Evolutionary conservation across 2,113 vertebrate species (phyloP).

Genomic region (Numenius arquata): DNA sequence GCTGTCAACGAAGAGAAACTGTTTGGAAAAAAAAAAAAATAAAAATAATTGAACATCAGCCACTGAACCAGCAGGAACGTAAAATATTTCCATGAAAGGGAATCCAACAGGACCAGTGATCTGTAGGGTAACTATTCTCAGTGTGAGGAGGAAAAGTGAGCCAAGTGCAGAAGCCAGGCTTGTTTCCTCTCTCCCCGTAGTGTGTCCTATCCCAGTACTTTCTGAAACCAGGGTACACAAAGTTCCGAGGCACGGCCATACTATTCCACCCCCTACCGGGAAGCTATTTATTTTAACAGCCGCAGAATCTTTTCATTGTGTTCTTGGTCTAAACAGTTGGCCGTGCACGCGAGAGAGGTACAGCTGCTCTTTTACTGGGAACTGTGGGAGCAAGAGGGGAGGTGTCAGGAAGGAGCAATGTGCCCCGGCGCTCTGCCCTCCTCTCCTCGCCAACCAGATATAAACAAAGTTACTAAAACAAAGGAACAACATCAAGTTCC

Average conservation of each 20-base stretch:
- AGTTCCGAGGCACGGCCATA: conserved; percentile 2
- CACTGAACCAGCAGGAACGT: conserved; percentile 36
- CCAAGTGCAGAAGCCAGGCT: conserved; percentile 55
- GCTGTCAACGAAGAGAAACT: conserved; percentile 10
- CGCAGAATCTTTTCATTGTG: conserved; percentile 40
- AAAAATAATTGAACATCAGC: conserved; percentile 41
- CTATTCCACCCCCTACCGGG: conserved; percentile 20
- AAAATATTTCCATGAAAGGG: conserved; percentile 55
- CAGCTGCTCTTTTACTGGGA: conserved; percentile 22
- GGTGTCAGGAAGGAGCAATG: conserved; percentile 35
- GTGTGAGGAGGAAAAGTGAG: conserved; percentile 37
- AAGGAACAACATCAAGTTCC: conserved; percentile 54
- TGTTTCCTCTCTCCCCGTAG: conserved; percentile 14
- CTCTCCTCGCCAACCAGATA: not conserved
- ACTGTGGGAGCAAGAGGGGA: not conserved
- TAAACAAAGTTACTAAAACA: conserved; percentile 66
- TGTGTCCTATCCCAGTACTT: not conserved
- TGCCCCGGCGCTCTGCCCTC: not conserved
- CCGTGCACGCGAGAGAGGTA: not conserved
- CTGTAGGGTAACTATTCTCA: conserved; percentile 50
- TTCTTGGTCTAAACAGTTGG: conserved; percentile 35
- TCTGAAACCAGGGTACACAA: conserved; percentile 35
- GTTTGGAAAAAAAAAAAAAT: not conserved
- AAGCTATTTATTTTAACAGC: conserved; percentile 59
- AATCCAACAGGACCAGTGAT: not conserved